Evolutionary conservation across 1,140 invertebrate genomes (phyloP), one percentile per base, ranked within the genome.

Genomic region (Temnothorax longispinosus): DNA sequence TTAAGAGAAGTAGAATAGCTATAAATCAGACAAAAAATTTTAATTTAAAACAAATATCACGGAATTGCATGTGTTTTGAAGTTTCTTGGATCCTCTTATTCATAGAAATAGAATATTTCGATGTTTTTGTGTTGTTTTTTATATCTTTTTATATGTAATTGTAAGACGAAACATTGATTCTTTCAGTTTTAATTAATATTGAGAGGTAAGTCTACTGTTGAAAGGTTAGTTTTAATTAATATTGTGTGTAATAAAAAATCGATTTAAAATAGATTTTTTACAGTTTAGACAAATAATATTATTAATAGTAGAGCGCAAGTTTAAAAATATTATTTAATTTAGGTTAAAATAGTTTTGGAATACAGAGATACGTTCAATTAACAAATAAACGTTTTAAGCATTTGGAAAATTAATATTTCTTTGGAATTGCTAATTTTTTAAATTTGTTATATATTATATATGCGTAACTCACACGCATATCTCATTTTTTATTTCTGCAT

Each of bases 361-460:
- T 50, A 8, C 7, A 27, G 27, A 1, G 27, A 27, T 27, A 27
- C 27, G 27, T 27, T 27, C 1, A 13, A 41, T 54, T 54, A 0
- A 27, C 10, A 65, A 54, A 44, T 44, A 15, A 27, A 32, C 4
- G 15, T 69, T 44, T 54, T 27, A 41, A 21, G 6, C 11, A 81
- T 38, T 56, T 64, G 5, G 27, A 8, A n/a, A 56, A 50, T 75
- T 38, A 35, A 62, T 47, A 75, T 10, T 60, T 18, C 13, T 15
- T 38, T 75, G 44, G 8, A 60, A 21, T 50, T 67, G 8, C 15
- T 38, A n/a, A 67, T 80, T 2, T 18, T 69, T 38, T 38, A 54
- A 69, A 41, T 67, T 54, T n/a, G 13, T 38, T 80, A 44, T 56
- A 81, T 44, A 56, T 62, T 41, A 32, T 65, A 64, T 38, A 27